phyloP scores from a whole-genome alignment of 1,140 invertebrate species.

The Apis florea region DNA sequence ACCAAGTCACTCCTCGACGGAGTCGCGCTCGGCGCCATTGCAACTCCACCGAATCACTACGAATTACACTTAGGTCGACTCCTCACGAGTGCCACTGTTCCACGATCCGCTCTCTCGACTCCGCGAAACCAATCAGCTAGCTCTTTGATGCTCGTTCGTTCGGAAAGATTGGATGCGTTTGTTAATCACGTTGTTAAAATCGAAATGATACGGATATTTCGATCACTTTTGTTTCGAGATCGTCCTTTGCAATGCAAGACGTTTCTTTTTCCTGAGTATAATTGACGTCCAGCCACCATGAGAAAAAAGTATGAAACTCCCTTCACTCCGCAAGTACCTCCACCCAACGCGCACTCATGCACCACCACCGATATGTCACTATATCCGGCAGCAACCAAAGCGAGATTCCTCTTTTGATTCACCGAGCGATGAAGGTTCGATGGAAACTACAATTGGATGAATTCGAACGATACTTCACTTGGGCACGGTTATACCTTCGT shows the following conservation, averaged over 20 bases:
- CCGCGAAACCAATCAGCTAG: no score
- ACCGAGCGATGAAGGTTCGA: no score
- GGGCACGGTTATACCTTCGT: neutral
- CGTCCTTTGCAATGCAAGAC: neutral
- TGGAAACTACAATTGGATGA: neutral
- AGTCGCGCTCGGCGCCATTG: constrained; percentile 56
- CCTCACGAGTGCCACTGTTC: neutral
- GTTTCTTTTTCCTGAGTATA: neutral
- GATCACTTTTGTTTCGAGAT: no score
- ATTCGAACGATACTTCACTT: neutral
- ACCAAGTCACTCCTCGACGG: constrained; percentile 32
- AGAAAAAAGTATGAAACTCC: constrained; percentile 13
- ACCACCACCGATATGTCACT: constrained; percentile 34
- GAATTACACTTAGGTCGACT: neutral
- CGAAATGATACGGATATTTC: no score
- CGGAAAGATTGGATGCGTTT: neutral
- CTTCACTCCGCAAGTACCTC: constrained; percentile 12
- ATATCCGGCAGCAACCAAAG: neutral
- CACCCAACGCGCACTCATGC: constrained; percentile 49
- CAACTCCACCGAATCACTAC: neutral
- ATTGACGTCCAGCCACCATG: neutral
- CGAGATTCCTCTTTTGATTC: neutral
- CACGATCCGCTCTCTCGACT: neutral
- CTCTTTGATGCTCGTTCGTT: neutral
- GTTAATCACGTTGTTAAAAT: neutral